Evolutionary conservation across 2,113 vertebrate genomes (phyloP).

Genomic region (Pica pica): DNA sequence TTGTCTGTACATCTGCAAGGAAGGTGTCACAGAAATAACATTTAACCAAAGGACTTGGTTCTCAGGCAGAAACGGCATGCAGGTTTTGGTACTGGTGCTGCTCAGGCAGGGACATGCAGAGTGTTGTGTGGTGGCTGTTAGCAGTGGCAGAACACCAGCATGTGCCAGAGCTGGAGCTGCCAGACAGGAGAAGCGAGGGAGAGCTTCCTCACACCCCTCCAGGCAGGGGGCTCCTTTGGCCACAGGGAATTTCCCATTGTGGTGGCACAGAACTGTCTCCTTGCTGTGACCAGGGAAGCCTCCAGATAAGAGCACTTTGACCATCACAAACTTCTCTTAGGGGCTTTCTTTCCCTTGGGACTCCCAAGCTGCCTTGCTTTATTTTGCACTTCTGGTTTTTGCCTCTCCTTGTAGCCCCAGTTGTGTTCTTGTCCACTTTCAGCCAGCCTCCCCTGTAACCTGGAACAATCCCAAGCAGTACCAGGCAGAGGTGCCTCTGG

Average conservation of each 20-base stretch:
- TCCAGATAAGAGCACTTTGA: neutral
- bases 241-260: neutral
- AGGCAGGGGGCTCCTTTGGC: neutral
- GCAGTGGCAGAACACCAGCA: neutral
- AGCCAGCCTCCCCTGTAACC: neutral
- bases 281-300: neutral
- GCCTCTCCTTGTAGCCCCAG: neutral
- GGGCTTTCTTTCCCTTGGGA: neutral
- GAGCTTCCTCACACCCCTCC: neutral
- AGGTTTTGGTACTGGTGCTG: neutral
- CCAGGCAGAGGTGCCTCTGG: neutral
- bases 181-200: neutral
- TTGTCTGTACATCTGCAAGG: neutral
- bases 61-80: neutral
- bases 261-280: neutral
- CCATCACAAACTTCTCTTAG: neutral
- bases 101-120: neutral
- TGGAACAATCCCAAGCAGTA: neutral
- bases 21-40: neutral
- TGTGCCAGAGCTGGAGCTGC: neutral
- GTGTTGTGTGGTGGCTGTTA: neutral
- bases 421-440: fast-evolving
- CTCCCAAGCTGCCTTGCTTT: neutral
- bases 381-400: neutral
- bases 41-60: neutral